Evolutionary conservation across 2,888 invertebrate species (phyloP).

Genomic region (Protonemura montana): DNA sequence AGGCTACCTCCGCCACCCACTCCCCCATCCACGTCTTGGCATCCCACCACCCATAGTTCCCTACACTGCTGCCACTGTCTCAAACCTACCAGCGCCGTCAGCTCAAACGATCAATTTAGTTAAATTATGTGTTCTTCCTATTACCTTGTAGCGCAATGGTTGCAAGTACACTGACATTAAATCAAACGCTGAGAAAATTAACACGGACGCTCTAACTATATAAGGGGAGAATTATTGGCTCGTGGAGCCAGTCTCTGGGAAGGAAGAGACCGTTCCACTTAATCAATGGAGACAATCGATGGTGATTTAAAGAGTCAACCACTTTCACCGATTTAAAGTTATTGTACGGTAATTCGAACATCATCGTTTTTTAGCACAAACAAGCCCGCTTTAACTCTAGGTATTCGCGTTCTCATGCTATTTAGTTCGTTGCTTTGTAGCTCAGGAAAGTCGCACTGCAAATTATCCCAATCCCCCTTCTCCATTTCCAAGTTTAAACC

Average conservation of each 20-base stretch:
- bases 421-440: background rate
- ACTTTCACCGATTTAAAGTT: background rate
- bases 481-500: slow-evolving; percentile 17
- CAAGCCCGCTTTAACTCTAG: no score
- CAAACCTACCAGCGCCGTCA: background rate
- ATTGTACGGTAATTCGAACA: background rate
- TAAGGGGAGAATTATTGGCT: background rate
- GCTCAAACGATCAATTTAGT: background rate
- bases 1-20: background rate
- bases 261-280: background rate
- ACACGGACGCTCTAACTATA: background rate
- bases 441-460: background rate
- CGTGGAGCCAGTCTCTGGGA: background rate
- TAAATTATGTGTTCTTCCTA: slow-evolving; percentile 25
- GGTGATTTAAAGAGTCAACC: no score
- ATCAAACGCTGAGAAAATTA: background rate
- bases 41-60: background rate
- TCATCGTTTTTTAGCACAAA: no score
- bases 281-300: background rate
- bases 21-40: background rate
- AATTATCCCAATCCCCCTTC: background rate
- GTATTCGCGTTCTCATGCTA: background rate
- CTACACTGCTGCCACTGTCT: background rate
- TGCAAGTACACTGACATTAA: slow-evolving; percentile 15
- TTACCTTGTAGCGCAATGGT: slow-evolving; percentile 7